Evolutionary conservation across 2,888 invertebrate genomes (phyloP), one percentile per base, ranked within the genome.

Genomic region (Esperia sulphurella): DNA sequence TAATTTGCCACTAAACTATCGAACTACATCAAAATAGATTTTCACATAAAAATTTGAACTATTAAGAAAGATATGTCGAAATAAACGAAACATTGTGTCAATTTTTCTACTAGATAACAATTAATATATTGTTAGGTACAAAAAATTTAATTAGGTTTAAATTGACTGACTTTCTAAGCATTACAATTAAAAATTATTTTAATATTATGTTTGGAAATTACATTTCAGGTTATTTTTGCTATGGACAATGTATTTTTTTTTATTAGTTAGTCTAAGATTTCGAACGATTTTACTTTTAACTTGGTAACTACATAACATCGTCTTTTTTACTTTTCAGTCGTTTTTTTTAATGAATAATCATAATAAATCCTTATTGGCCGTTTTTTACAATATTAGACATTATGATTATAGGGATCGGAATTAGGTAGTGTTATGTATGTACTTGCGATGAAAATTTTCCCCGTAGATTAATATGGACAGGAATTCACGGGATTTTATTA

Each of bases 111-210:
- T n/a, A n/a, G 5, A 21, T 21, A 21, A 21, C 21, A 21, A 21
- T 21, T 5, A 21, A 21, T 21, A 21, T 3, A 48, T 51, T 39
- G 9, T 29, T 46, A 21, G 21, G 21, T 21, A 21, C 46, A 51
- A 38, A 48, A 62, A 59, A 55, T 49, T 60, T 74, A 70, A 75
- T 67, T 75, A 70, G 69, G 65, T 41, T 54, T 41, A 74, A 77
- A 76, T 76, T 75, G 76, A 77, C 75, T 61, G 63, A 70, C 61
- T 49, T 39, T 35, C 47, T 38, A 21, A 49, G 47, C 33, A 21
- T 21, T 21, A 21, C 43, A 14, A 45, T 52, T 45, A 41, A 14
- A 37, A 44, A 29, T 41, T 28, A 14, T 46, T 35, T 42, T 1
- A 14, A 31, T 43, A 39, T 31, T 9, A 40, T 28, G 14, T 29